A percentile compares a stretch with the other conserved stretches of the same genome.
Evolutionary conservation across 2,797 vertebrate species (phyloP).

Genomic region (Poecilia picta): DNA sequence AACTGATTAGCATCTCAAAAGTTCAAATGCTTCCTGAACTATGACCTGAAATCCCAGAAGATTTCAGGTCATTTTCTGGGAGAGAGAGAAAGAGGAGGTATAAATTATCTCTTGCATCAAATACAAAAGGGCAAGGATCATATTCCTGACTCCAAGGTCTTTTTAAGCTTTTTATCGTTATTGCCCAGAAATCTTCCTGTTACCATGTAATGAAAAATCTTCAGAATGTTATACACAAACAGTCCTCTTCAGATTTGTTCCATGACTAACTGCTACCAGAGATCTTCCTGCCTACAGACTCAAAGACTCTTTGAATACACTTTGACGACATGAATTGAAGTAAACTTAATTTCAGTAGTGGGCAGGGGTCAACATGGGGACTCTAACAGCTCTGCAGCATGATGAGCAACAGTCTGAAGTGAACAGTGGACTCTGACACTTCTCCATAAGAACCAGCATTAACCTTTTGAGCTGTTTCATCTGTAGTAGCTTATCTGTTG

Average conservation of each 20-base stretch:
- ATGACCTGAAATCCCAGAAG: not conserved
- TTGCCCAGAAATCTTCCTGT: too few species aligned
- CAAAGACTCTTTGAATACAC: not conserved
- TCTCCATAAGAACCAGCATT: not conserved
- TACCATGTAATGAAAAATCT: too few species aligned
- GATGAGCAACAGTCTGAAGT: not conserved
- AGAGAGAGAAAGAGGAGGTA: not conserved
- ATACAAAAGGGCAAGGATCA: too few species aligned
- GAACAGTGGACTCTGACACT: not conserved
- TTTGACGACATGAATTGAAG: not conserved
- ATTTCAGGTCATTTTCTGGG: not conserved
- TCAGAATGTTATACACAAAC: too few species aligned
- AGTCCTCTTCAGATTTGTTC: too few species aligned
- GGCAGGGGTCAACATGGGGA: not conserved
- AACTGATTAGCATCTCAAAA: not conserved
- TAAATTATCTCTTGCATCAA: too few species aligned
- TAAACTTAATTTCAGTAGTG: not conserved
- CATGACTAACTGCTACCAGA: too few species aligned
- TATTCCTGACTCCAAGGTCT: too few species aligned
- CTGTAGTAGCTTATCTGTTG: not conserved
- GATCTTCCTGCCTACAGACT: too few species aligned
- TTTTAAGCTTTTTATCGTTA: too few species aligned
- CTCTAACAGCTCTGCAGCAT: not conserved
- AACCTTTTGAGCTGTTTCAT: not conserved
- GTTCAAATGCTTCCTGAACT: not conserved